Conservation (phyloP, 2,797 vertebrate species). For the Melanitta fusca region DNA sequence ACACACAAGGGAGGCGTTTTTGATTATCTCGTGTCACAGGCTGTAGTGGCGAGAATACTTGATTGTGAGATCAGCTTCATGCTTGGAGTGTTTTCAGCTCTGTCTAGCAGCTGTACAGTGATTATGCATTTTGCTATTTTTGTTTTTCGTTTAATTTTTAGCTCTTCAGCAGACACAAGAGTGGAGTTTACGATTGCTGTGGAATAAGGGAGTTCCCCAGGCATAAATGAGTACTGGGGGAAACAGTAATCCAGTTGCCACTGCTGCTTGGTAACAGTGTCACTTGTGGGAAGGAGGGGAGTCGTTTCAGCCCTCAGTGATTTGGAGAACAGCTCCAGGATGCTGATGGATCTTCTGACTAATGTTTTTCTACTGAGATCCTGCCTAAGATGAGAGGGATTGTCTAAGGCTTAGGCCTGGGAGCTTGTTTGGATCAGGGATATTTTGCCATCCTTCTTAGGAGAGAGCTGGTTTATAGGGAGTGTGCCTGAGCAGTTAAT, state of each 20-base stretch:
- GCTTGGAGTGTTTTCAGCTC: not conserved
- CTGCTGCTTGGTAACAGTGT: not conserved
- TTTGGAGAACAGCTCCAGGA: not conserved
- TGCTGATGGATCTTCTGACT: not conserved
- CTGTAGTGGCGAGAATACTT: not conserved
- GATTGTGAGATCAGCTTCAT: not conserved
- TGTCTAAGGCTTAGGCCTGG: not conserved
- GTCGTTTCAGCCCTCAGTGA: not conserved
- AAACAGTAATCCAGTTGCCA: not conserved
- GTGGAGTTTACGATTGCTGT: not conserved
- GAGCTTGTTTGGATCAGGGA: not conserved
- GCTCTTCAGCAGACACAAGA: not conserved
- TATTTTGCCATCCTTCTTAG: not conserved
- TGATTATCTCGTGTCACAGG: not conserved
- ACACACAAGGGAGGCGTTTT: accelerated
- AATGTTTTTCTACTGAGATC: not conserved
- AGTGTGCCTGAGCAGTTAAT: not conserved
- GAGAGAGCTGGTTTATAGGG: not conserved
- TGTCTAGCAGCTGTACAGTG: not conserved
- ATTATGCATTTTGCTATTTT: not conserved
- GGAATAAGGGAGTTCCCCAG: not conserved
- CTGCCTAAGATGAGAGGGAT: not conserved
- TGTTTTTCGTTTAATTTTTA: not conserved
- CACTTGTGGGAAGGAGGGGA: not conserved
- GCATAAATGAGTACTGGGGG: not conserved